These are phyloP conservation scores for Psix sp. DNA, from an alignment of 1,140 invertebrate genomes.

Conservation along the genomic window DNA sequence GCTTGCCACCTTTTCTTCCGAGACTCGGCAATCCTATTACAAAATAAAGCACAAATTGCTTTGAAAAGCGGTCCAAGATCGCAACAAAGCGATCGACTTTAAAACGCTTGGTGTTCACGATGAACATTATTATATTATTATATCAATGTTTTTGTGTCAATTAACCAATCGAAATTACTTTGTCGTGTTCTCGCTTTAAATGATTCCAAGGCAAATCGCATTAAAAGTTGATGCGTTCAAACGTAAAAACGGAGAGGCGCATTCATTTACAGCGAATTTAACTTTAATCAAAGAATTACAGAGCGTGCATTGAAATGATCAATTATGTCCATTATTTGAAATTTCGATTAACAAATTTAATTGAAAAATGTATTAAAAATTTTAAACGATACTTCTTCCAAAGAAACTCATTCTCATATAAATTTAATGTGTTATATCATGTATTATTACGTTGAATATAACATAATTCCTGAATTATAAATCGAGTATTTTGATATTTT, in stretches of 20 bases:
- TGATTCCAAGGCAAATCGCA: slow-evolving; percentile 19
- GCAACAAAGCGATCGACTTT: slow-evolving; percentile 24
- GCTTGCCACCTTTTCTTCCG: slow-evolving; percentile 41
- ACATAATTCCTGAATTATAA: too few species aligned
- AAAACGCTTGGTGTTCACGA: slow-evolving; percentile 5
- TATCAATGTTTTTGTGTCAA: slow-evolving; percentile 3
- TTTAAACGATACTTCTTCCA: too few species aligned
- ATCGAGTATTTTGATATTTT: too few species aligned
- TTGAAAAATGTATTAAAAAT: too few species aligned
- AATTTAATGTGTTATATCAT: too few species aligned
- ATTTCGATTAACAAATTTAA: slow-evolving; percentile 22
- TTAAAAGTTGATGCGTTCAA: slow-evolving; percentile 21
- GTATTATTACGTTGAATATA: too few species aligned
- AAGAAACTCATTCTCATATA: too few species aligned
- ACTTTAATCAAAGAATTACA: slow-evolving; percentile 9
- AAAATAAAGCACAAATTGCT: slow-evolving; percentile 37
- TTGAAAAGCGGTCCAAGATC: slow-evolving; percentile 13
- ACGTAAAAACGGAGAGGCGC: slow-evolving; percentile 2
- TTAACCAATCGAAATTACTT: slow-evolving; percentile 19
- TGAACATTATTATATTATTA: slow-evolving; percentile 27
- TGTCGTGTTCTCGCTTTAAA: slow-evolving; percentile 2
- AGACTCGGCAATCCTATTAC: slow-evolving; percentile 49
- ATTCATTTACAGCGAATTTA: slow-evolving; percentile 18
- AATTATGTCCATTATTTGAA: not conserved
- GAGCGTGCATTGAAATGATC: not conserved